These are phyloP conservation scores for Hypselothyrea guttata DNA, from an alignment of 2,888 invertebrate species.

Conservation along the genomic window DNA sequence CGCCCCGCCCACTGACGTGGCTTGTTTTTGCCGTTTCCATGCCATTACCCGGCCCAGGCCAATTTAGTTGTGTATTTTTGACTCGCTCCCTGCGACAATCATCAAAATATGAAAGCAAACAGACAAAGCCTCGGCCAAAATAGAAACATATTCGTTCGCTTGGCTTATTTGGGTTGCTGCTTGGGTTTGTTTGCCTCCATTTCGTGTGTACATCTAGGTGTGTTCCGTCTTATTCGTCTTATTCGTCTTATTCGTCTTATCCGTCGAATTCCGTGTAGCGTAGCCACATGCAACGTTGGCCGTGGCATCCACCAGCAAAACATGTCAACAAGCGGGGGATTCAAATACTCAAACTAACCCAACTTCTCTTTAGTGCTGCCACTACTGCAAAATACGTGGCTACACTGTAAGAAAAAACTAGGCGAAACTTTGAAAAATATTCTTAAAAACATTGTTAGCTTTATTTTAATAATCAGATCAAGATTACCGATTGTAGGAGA, in stretches of 20 bases:
- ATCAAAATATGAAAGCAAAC: conserved; percentile 50
- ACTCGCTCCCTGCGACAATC: conserved; percentile 43
- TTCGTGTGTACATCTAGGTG: conserved; percentile 50
- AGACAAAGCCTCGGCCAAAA: conserved; percentile 41
- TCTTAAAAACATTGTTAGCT: no score
- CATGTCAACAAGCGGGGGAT: conserved; percentile 28
- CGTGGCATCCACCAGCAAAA: conserved; percentile 25
- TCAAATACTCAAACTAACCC: conserved; percentile 16
- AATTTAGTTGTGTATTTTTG: conserved; percentile 43
- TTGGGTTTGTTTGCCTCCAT: conserved; percentile 46
- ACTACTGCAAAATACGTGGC: neutral
- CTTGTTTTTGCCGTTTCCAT: conserved; percentile 31
- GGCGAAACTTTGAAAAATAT: no score
- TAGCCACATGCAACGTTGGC: conserved; percentile 20
- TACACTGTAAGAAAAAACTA: conserved; percentile 37
- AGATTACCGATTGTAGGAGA: no score
- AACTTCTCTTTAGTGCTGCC: neutral
- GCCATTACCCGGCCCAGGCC: conserved; percentile 33
- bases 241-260: no score
- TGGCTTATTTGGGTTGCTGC: conserved; percentile 32
- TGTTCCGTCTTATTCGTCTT: conserved; percentile 26
- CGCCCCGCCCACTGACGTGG: neutral
- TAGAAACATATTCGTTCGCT: conserved; percentile 36
- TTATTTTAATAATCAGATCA: no score
- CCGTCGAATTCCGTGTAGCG: neutral